Evolutionary conservation across 35 echinoderm and acorn worm genomes (phyloP).

Genomic region (Ophioderma brevispina): DNA sequence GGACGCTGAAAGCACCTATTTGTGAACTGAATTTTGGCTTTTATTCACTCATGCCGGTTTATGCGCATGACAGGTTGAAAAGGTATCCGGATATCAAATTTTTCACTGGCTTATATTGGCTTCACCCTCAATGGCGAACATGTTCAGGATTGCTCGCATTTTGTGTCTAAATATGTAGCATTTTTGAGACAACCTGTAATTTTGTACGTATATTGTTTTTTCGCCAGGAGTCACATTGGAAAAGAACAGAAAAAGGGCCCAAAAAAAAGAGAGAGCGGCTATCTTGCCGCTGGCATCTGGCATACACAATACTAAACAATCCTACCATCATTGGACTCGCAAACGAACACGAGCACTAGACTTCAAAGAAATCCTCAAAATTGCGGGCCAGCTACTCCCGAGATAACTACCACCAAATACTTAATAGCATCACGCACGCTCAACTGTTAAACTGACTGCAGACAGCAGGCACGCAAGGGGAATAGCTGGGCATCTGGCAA

Average conservation of each 20-base stretch:
- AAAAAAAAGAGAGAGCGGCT: background rate
- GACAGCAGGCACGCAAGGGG: background rate
- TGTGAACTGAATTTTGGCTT: no score
- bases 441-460: background rate
- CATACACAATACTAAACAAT: constrained; percentile 35
- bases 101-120: no score
- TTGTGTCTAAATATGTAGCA: background rate
- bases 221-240: background rate
- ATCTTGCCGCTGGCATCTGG: constrained; percentile 28
- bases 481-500: background rate
- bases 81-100: no score
- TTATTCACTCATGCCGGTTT: no score
- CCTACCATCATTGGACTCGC: constrained; percentile 16
- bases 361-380: background rate
- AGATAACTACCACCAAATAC: background rate
- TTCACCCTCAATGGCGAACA: no score
- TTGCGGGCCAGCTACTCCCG: background rate
- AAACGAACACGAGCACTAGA: background rate
- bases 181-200: background rate
- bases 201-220: background rate
- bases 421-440: background rate
- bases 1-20: no score
- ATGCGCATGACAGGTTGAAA: no score
- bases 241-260: background rate
- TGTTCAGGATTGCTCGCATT: no score